Evolutionary conservation across 2,888 invertebrate species (phyloP).

Genomic region (Scaptomyza parva): DNA sequence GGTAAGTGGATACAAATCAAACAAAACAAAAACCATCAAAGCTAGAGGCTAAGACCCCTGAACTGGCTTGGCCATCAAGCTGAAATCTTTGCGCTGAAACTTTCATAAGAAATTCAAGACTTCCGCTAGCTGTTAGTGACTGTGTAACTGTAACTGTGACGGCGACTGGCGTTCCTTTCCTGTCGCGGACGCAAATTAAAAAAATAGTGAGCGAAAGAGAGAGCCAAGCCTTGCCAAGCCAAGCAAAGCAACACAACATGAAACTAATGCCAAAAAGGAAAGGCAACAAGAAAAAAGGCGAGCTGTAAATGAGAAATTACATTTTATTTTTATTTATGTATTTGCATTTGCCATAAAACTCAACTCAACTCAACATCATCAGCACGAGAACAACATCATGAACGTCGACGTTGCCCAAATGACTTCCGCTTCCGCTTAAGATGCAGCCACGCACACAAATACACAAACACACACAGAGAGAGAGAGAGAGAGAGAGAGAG

Average conservation of each 20-base stretch:
- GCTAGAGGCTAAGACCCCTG: not conserved
- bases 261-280: conserved; percentile 8
- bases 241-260: conserved; percentile 17
- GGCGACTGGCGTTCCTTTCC: conserved; percentile 42
- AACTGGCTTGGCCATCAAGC: not conserved
- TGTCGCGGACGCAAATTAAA: conserved; percentile 58
- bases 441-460: conserved; percentile 50
- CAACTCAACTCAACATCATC: conserved; percentile 59
- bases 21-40: conserved; percentile 18
- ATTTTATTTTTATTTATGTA: conserved; percentile 68
- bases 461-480: conserved; percentile 10
- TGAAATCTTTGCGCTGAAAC: conserved; percentile 32
- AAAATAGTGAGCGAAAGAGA: not conserved
- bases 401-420: conserved; percentile 69
- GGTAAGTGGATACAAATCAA: conserved; percentile 37
- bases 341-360: conserved; percentile 75
- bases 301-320: conserved; percentile 71
- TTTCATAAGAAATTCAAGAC: conserved; percentile 66
- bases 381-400: conserved; percentile 54
- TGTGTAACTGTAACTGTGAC: conserved; percentile 38
- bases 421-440: conserved; percentile 80
- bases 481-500: no score
- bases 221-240: not conserved
- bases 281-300: conserved; percentile 8
- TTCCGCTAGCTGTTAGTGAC: conserved; percentile 51